Evolutionary conservation across 2,888 invertebrate genomes (phyloP).

Genomic region (Pyrgus malvae): DNA sequence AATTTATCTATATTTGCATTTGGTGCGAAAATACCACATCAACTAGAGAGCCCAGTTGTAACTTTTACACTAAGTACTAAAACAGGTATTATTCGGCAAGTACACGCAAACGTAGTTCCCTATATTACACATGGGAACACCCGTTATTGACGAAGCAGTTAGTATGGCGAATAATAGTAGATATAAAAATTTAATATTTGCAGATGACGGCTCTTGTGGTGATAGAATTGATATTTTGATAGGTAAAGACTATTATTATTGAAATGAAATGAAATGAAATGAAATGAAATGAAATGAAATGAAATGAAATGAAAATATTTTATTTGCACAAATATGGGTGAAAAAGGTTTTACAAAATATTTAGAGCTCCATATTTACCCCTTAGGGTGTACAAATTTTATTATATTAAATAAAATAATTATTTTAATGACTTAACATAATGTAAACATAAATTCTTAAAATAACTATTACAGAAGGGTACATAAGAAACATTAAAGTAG

Average conservation of each 20-base stretch:
- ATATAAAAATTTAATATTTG: neutral
- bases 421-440: no score
- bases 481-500: no score
- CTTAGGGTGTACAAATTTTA: no score
- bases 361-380: no score
- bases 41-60: neutral
- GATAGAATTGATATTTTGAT: neutral
- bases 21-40: neutral
- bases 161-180: neutral
- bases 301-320: no score
- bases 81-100: neutral
- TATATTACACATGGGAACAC: neutral
- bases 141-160: neutral
- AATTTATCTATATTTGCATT: neutral
- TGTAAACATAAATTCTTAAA: no score
- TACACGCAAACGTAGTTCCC: neutral
- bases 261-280: no score
- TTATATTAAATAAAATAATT: no score
- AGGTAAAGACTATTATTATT: conserved; percentile 27
- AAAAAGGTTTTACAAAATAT: no score
- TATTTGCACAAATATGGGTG: no score
- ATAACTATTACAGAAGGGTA: no score
- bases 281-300: no score
- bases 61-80: neutral
- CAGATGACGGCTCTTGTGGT: neutral